Evolutionary conservation across 1,140 invertebrate species (phyloP), one percentile per base, ranked within the genome.

Genomic region (Aculops lycopersici): DNA sequence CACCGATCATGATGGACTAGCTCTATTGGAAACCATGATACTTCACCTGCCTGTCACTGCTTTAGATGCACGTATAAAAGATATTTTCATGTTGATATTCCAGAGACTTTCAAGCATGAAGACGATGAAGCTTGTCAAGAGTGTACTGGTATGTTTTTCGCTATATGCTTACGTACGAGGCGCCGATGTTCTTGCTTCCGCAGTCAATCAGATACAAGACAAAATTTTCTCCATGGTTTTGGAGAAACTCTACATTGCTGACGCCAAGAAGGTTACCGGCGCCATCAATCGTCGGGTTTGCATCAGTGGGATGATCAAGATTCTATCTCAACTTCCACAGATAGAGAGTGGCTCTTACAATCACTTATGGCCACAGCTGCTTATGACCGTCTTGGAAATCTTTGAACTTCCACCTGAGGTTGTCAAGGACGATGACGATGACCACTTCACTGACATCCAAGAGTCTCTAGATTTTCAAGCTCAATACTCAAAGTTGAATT

Each of bases 1-100:
- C 1, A 84, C 92, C 52, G 88, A 95, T 58, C 80, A 92, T 49
- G 81, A 94, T 61, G 88, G 84, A 19, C 92, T 95, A 55, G 69
- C 74, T 52, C 57, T 97, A 1, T 64, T 95, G 18, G 75, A 84
- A 55, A 68, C 64, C 39, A 66, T 94, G 39, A 63, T 90, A 35
- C 67, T 71, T 52, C 62, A 79, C 52, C 64, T 74, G 48, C 66
- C 69, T 42, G 57, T 58, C 68, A 49, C 56, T 40, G 58, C 67
- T 20, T 58, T 90, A 47, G 61, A 67, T 37, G 66, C 67, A 18
- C 84, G 70, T 52, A 65, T 79, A 50, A 78, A 76, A 51, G 75
- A 86, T 60, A 68, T 94, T 37, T 84, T 90, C 53, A 63, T 79
- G 2, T 53, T 94, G 37, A 59, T 94, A 3, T 94, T 95, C 56